Conservation (phyloP, 1,140 invertebrate genomes). For the Bicyclus anynana region DNA sequence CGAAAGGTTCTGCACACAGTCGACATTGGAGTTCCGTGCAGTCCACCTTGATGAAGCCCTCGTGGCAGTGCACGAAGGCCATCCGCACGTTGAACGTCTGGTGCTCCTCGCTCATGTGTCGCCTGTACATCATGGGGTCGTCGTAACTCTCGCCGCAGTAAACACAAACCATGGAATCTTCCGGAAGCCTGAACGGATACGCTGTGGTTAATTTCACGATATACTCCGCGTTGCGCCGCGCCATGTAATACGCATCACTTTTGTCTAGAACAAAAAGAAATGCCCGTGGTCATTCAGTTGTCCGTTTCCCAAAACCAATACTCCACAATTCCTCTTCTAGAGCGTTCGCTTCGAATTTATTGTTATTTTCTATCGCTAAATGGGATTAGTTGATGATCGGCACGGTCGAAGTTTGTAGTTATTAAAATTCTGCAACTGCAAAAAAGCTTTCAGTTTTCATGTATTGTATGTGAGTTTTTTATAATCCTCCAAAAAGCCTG, state of each 20-base stretch:
- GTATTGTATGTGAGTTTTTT: no score
- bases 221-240: constrained; percentile 58
- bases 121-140: constrained; percentile 41
- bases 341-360: not conserved
- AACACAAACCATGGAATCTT: constrained; percentile 55
- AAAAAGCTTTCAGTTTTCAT: no score
- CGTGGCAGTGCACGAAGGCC: constrained; percentile 46
- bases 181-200: constrained; percentile 60
- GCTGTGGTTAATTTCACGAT: constrained; percentile 55
- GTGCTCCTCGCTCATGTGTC: constrained; percentile 51
- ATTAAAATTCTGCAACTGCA: no score
- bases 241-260: constrained; percentile 49
- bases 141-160: constrained; percentile 52
- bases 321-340: constrained; percentile 21
- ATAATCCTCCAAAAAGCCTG: no score
- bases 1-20: constrained; percentile 37
- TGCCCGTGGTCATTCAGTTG: constrained; percentile 46
- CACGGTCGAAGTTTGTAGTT: no score
- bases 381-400: not conserved
- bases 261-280: constrained; percentile 69
- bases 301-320: constrained; percentile 22
- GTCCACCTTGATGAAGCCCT: constrained; percentile 52
- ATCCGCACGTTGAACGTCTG: constrained; percentile 35
- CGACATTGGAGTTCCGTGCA: constrained; percentile 49
- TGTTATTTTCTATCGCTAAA: not conserved